Evolutionary conservation across 2,113 vertebrate species (phyloP), one percentile per base, ranked within the genome.

Genomic region (Lonchura striata): DNA sequence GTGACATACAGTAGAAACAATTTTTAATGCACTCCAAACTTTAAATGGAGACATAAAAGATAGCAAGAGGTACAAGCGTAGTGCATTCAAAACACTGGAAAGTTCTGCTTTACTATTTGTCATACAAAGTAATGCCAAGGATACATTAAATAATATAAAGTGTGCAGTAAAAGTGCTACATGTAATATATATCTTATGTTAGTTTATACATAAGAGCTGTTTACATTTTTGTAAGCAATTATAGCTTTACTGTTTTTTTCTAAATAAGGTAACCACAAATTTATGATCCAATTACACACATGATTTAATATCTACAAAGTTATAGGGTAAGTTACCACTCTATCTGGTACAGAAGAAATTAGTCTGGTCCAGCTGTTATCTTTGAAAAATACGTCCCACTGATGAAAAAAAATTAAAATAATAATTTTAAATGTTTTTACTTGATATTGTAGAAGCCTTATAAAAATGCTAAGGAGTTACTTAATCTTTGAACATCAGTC

Each of bases 211-310:
- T 44, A 68, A 22, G 77, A 94, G 66, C 65, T 59, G 28, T 87
- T 91, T 44, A 68, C 12, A 66, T 68, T 82, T 92, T 61, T 33
- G 5, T 70, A 39, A 86, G 57, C 46, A 66, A 86, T 71, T 60
- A 93, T 23, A 42, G 75, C 68, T 97, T 92, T 93, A n/a, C 31
- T 75, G 33, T 75, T 69, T 96, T 96, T 97, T 95, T 82, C 41
- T 56, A 74, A 88, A 57, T 76, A 24, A 88, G 21, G 85, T 95
- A 92, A 90, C 75, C 42, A 52, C 4, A 7, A 33, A 33, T 63
- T 89, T 93, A 72, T 77, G 18, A 96, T 47, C 76, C 28, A 96
- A 53, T 72, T 70, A 92, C 39, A 44, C 41, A 94, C 86, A 88
- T 5, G 35, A 85, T 82, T 95, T 91, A 92, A 87, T 85, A 95